Evolutionary conservation across 2,888 invertebrate species (phyloP).

Genomic region (Acanthopleura granulata): DNA sequence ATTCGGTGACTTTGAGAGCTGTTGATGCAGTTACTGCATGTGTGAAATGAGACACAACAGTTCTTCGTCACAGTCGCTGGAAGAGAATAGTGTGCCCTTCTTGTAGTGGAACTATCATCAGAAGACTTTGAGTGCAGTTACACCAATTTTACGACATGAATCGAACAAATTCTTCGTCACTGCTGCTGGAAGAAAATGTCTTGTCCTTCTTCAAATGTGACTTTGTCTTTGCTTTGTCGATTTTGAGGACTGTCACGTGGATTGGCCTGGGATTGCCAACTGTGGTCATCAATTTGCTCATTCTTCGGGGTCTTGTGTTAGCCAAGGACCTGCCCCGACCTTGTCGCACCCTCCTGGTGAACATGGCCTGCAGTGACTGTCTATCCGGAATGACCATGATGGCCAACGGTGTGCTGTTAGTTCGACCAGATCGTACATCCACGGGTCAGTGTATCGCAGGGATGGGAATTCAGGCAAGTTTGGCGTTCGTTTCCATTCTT

Average conservation of each 20-base stretch:
- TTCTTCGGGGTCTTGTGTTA: constrained; percentile 3
- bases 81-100: too few relatives aligned
- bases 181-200: too few relatives aligned
- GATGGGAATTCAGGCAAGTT: neutral
- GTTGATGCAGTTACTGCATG: too few relatives aligned
- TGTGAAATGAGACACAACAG: too few relatives aligned
- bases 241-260: neutral
- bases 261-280: neutral
- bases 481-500: neutral
- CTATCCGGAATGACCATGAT: neutral
- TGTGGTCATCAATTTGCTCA: neutral
- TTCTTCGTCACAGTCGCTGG: too few relatives aligned
- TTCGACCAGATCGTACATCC: neutral
- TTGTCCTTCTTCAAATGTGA: too few relatives aligned
- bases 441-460: neutral
- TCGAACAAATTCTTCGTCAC: too few relatives aligned
- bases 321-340: constrained; percentile 7
- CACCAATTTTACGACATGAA: too few relatives aligned
- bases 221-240: neutral
- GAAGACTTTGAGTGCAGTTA: too few relatives aligned
- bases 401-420: neutral
- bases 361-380: neutral
- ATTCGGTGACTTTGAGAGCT: too few relatives aligned
- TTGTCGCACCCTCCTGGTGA: neutral
- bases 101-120: too few relatives aligned